phyloP scores from a whole-genome alignment of 2,797 vertebrate genomes.

The Melopsittacus undulatus region DNA sequence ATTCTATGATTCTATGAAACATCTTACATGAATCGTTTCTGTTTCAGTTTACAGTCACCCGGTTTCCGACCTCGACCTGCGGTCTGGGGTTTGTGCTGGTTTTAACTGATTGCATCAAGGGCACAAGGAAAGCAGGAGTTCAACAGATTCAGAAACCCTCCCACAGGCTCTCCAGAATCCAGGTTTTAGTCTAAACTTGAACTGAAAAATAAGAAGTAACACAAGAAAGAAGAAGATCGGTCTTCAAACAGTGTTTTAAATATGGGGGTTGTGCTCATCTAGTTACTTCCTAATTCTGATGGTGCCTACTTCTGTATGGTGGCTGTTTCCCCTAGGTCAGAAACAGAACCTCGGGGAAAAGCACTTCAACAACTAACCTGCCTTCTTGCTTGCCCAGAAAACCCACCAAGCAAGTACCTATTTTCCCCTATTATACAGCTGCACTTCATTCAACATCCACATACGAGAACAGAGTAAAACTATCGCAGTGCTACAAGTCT shows the following conservation, averaged over 20 bases:
- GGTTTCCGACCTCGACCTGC: neutral
- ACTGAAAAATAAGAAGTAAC: neutral
- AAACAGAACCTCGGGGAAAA: neutral
- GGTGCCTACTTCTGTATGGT: neutral
- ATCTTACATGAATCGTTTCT: neutral
- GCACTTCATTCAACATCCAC: neutral
- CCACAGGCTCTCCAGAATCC: neutral
- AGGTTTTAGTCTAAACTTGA: neutral
- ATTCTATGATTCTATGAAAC: neutral
- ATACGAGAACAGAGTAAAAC: neutral
- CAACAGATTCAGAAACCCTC: neutral
- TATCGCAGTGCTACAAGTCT: neutral
- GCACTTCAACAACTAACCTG: neutral
- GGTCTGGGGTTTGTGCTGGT: neutral
- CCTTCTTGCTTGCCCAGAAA: neutral
- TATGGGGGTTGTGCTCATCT: neutral
- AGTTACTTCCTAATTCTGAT: conserved; percentile 16
- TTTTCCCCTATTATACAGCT: neutral
- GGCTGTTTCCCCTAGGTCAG: neutral
- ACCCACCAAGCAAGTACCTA: neutral
- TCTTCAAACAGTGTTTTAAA: neutral
- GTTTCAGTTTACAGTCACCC: conserved; percentile 2
- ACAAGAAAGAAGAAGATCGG: neutral
- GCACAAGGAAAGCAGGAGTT: neutral
- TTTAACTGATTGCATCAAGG: neutral